Evolutionary conservation across 2,113 vertebrate species (phyloP).

Genomic region (Strix uralensis): DNA sequence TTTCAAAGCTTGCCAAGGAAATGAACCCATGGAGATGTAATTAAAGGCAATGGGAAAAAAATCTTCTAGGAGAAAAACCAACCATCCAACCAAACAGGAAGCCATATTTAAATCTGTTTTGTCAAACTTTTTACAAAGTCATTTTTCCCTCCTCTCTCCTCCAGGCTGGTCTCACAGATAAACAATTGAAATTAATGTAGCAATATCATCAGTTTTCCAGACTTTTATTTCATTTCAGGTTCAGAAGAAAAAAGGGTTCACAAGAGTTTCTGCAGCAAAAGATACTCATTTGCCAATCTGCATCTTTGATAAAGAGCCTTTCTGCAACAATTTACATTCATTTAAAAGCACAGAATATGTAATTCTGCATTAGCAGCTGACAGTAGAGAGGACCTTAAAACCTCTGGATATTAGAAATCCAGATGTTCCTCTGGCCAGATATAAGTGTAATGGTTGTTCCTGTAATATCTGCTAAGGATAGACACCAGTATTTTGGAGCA

Average conservation of each 20-base stretch:
- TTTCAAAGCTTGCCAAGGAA: constrained; percentile 56
- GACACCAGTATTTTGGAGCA: neutral
- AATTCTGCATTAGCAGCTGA: neutral
- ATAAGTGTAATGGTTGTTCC: neutral
- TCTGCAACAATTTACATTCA: neutral
- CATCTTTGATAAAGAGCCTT: neutral
- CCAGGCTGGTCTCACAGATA: constrained; percentile 13
- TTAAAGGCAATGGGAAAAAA: constrained; percentile 24
- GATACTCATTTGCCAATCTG: neutral
- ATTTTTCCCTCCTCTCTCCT: neutral
- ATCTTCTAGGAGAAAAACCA: neutral
- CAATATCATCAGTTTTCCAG: constrained; percentile 1
- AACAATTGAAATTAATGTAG: constrained; percentile 18
- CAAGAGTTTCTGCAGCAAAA: neutral
- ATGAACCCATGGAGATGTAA: constrained; percentile 28
- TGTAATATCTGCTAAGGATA: neutral
- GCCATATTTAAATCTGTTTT: neutral
- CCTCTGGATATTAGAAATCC: neutral
- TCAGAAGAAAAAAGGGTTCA: neutral
- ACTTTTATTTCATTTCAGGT: neutral
- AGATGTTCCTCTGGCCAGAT: neutral
- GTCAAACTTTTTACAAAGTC: neutral
- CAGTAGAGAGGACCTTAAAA: neutral
- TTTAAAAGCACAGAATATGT: neutral
- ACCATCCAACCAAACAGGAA: neutral